Evolutionary conservation across 1,140 invertebrate genomes (phyloP).

Genomic region (Drosophila kepulauana): DNA sequence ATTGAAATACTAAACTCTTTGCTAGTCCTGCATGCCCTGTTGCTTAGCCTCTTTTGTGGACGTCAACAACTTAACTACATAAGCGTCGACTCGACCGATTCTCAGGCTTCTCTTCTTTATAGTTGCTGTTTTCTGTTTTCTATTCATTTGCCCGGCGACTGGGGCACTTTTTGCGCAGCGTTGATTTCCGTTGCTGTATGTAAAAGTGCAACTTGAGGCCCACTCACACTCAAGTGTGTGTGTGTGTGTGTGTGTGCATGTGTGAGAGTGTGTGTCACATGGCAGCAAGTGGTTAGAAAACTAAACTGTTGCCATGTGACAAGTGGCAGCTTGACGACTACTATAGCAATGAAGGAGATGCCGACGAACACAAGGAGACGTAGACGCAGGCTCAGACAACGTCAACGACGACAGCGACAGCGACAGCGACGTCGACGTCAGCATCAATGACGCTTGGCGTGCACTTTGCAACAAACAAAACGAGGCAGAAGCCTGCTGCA

Average conservation of each 20-base stretch:
- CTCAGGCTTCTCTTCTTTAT: not conserved
- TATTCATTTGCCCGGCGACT: conserved; percentile 79
- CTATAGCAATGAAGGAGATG: conserved; percentile 52
- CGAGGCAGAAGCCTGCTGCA: conserved; percentile 53
- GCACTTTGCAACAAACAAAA: conserved; percentile 75
- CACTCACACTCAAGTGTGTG: conserved; percentile 73
- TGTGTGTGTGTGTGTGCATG: conserved; percentile 46
- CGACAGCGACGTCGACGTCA: conserved; percentile 59
- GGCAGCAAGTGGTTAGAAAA: conserved; percentile 72
- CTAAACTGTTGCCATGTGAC: conserved; percentile 83
- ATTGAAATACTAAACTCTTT: not conserved
- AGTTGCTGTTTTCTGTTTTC: conserved; percentile 43
- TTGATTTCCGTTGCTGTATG: conserved; percentile 81
- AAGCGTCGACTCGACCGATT: conserved; percentile 50
- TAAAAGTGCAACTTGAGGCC: conserved; percentile 81
- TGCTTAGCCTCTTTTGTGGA: conserved; percentile 15
- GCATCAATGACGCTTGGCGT: conserved; percentile 75
- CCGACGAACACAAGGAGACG: conserved; percentile 8
- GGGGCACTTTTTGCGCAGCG: conserved; percentile 68
- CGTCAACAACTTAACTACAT: conserved; percentile 65
- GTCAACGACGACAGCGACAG: conserved; percentile 3
- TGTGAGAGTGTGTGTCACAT: conserved; percentile 34
- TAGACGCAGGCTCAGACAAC: conserved; percentile 6
- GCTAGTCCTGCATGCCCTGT: conserved; percentile 18
- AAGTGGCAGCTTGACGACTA: conserved; percentile 80